Evolutionary conservation across 2,113 vertebrate genomes (phyloP).

Genomic region (Cyprinodon tularosa): DNA sequence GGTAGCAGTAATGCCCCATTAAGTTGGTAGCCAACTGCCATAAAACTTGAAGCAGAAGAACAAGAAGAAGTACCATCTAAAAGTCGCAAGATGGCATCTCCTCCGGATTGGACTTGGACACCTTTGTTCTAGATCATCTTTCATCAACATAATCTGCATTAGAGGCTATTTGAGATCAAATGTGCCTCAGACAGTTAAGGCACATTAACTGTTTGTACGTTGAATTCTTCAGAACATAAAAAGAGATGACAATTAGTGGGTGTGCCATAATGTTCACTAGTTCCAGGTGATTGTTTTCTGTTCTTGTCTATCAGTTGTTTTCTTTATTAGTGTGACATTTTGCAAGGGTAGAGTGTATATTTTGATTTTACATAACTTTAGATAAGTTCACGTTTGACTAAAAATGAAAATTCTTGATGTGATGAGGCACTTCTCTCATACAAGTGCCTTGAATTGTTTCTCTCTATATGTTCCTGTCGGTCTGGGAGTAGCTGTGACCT

Average conservation of each 20-base stretch:
- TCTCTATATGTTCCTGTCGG: constrained; percentile 48
- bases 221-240: not conserved
- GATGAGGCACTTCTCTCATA: constrained; percentile 17
- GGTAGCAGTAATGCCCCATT: too few relatives aligned
- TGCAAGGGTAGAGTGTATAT: too few relatives aligned
- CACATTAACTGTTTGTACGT: not conserved
- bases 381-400: not conserved
- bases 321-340: not conserved
- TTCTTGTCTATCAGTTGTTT: not conserved
- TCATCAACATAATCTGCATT: too few relatives aligned
- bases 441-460: not conserved
- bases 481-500: constrained; percentile 67
- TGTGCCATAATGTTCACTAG: not conserved
- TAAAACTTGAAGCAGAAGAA: too few relatives aligned
- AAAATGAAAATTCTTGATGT: not conserved
- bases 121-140: too few relatives aligned
- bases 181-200: not conserved
- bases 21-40: too few relatives aligned
- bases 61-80: too few relatives aligned
- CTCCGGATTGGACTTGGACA: too few relatives aligned
- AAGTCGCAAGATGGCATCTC: too few relatives aligned
- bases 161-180: too few relatives aligned
- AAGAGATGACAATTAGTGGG: not conserved
- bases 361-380: not conserved
- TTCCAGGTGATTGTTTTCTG: not conserved